Conservation (phyloP, 2,797 vertebrate species). For the Poecile montanus region DNA sequence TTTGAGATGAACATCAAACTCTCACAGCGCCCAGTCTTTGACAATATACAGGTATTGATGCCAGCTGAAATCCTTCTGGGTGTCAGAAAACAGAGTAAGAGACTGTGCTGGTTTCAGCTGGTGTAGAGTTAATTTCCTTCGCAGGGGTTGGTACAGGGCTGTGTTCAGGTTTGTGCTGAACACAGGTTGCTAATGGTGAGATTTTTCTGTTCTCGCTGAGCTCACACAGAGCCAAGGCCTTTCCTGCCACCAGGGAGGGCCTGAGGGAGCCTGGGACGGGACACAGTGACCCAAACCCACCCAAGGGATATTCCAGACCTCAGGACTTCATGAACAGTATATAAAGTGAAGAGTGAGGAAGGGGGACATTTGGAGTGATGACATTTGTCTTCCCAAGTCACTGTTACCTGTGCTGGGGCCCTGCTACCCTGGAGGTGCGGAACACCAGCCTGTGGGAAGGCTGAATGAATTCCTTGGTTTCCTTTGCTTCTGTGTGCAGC, state of each 20-base stretch:
- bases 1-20: not conserved
- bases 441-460: not conserved
- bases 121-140: not conserved
- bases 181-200: accelerated
- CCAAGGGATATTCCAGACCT: not conserved
- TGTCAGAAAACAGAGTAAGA: not conserved
- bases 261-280: not conserved
- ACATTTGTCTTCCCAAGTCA: not conserved
- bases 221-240: not conserved
- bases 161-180: not conserved
- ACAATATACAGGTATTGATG: not conserved
- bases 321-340: not conserved
- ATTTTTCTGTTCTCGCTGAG: not conserved
- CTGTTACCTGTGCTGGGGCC: too few relatives aligned
- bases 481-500: not conserved
- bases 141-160: not conserved
- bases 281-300: not conserved
- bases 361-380: not conserved
- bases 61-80: not conserved
- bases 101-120: not conserved
- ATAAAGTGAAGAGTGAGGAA: not conserved
- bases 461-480: not conserved
- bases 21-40: not conserved
- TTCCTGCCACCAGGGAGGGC: not conserved
- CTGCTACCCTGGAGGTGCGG: not conserved